phyloP scores from a whole-genome alignment of 1,140 invertebrate species.

The Adoxophyes honmai region DNA sequence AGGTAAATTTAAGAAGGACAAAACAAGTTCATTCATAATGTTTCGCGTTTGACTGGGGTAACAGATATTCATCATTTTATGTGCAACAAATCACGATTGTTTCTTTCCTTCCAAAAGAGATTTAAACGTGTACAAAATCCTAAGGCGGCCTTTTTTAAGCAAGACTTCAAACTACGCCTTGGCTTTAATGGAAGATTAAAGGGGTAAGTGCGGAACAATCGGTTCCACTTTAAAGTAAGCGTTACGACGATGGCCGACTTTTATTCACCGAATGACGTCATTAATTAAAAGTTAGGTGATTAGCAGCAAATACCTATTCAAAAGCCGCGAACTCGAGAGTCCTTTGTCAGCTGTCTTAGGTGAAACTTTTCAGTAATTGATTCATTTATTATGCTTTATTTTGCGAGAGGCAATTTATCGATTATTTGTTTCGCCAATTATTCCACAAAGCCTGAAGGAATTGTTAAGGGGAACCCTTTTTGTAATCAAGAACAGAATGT shows the following conservation, averaged over 20 bases:
- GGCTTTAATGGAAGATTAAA: background rate
- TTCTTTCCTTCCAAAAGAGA: no score
- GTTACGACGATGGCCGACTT: slow-evolving; percentile 20
- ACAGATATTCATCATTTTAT: no score
- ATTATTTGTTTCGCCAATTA: slow-evolving; percentile 20
- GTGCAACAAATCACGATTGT: no score
- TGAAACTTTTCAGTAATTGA: slow-evolving; percentile 25
- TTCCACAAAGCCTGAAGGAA: background rate
- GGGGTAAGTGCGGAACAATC: background rate
- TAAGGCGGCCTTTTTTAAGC: no score
- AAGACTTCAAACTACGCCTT: no score
- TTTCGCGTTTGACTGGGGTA: no score
- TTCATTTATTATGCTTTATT: slow-evolving; percentile 18
- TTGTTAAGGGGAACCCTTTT: slow-evolving; percentile 5
- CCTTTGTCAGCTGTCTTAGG: slow-evolving; percentile 38
- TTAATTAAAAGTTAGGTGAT: slow-evolving; percentile 55
- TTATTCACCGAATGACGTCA: slow-evolving; percentile 38
- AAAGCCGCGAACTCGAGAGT: slow-evolving; percentile 25
- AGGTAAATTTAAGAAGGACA: no score
- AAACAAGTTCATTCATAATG: no score
- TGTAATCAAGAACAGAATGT: slow-evolving; percentile 14
- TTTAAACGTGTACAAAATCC: no score
- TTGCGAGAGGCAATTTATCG: slow-evolving; percentile 19
- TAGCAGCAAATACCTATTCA: slow-evolving; percentile 42
- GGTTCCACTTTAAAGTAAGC: slow-evolving; percentile 7